A percentile compares a stretch with the other conserved stretches of the same genome.
Conservation (phyloP, 2,797 vertebrate genomes). For the Chrysocyon brachyurus region DNA sequence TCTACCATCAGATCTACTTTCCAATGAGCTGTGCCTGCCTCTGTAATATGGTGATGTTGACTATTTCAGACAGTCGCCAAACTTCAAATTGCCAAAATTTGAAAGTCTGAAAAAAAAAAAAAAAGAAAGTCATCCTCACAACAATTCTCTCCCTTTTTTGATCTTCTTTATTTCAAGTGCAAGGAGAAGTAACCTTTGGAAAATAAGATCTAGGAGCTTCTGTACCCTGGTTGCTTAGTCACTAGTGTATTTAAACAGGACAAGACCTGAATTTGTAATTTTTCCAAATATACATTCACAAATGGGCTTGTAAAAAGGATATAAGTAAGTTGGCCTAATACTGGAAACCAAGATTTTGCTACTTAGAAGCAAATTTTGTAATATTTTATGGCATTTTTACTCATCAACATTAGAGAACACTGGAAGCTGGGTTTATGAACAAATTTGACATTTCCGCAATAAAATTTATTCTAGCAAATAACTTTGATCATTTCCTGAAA, state of each 20-base stretch:
- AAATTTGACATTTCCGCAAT: conserved; percentile 57
- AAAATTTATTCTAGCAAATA: conserved; percentile 67
- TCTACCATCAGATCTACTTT: not conserved
- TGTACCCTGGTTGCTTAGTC: not conserved
- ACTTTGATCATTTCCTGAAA: conserved; percentile 63
- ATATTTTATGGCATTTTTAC: conserved; percentile 22
- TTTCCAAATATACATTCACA: conserved; percentile 15
- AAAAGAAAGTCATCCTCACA: not conserved
- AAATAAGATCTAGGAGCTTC: not conserved
- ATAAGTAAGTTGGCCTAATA: not conserved
- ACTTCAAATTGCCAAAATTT: not conserved
- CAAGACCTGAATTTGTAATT: conserved; percentile 31
- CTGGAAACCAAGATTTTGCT: conserved; percentile 34
- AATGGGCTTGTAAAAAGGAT: not conserved
- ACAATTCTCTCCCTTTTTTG: not conserved
- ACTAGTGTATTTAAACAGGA: conserved; percentile 36
- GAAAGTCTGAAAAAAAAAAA: not conserved
- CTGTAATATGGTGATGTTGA: not conserved
- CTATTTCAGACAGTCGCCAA: not conserved
- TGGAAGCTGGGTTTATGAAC: conserved; percentile 27
- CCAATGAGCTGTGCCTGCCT: not conserved
- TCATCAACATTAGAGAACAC: not conserved
- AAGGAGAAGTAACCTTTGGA: conserved; percentile 38
- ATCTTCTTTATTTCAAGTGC: not conserved
- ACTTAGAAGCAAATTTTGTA: not conserved